These are phyloP conservation scores for Amazona vittata DNA, from an alignment of 2,113 vertebrate species.

Conservation along the genomic window DNA sequence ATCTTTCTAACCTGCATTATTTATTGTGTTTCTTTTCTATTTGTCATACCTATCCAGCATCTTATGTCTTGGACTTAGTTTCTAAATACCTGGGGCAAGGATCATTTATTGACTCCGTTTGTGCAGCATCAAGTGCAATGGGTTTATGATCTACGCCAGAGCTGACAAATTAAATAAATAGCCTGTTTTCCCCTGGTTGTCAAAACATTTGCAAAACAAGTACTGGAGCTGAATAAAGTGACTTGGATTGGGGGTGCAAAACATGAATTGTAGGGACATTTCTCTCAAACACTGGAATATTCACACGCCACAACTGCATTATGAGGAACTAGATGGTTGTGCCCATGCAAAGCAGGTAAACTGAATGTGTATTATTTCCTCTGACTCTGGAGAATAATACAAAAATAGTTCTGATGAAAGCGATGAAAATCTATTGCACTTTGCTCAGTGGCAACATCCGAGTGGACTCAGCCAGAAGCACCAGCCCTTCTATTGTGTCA, in stretches of 20 bases:
- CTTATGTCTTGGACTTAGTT: slow-evolving; percentile 6
- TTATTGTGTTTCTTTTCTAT: neutral
- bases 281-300: neutral
- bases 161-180: slow-evolving; percentile 40
- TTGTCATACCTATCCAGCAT: neutral
- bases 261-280: neutral
- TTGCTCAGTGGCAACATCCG: neutral
- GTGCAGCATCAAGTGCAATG: neutral
- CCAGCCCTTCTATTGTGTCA: neutral
- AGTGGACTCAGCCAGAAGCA: neutral
- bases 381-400: neutral
- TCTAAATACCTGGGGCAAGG: neutral
- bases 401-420: neutral
- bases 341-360: neutral
- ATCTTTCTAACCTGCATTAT: neutral
- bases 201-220: neutral
- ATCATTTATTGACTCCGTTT: slow-evolving; percentile 40
- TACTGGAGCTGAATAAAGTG: neutral
- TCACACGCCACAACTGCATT: neutral
- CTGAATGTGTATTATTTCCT: neutral
- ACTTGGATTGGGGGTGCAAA: neutral
- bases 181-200: neutral
- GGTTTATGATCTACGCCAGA: slow-evolving; percentile 23
- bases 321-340: neutral
- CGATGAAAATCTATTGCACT: neutral